These are phyloP conservation scores for Temnothorax unifasciatus DNA, from an alignment of 2,888 invertebrate genomes.

Conservation along the genomic window DNA sequence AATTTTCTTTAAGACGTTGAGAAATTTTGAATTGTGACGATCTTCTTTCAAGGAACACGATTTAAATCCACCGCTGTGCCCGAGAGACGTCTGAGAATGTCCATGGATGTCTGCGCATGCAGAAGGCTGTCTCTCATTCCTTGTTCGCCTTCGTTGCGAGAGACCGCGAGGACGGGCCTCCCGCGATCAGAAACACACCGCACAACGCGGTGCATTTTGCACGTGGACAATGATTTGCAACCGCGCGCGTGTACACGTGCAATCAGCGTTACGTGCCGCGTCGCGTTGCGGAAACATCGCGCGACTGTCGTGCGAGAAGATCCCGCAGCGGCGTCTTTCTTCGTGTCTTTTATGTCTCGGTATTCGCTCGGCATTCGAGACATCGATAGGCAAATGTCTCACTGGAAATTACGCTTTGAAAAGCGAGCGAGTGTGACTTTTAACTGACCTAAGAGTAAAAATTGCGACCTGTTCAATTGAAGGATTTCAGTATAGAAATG, in stretches of 20 bases:
- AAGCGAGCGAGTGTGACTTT: not conserved
- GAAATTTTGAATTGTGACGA: not conserved
- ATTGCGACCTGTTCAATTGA: not conserved
- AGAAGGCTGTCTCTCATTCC: conserved; percentile 27
- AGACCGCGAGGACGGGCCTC: conserved; percentile 60
- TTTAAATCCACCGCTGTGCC: not conserved
- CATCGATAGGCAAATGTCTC: not conserved
- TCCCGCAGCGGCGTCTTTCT: conserved; percentile 37
- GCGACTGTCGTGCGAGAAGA: conserved; percentile 28
- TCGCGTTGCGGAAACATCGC: conserved; percentile 52
- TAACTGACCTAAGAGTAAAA: not conserved
- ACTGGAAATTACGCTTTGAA: not conserved
- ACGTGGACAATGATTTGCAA: conserved; percentile 74
- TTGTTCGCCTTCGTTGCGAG: conserved; percentile 23
- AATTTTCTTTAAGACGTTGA: not conserved
- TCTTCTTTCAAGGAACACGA: not conserved
- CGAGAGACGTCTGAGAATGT: not conserved
- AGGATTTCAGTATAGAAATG: not conserved
- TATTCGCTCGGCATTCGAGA: conserved; percentile 15
- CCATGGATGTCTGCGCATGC: not conserved
- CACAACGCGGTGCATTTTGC: conserved; percentile 61
- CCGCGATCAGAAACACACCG: conserved; percentile 69
- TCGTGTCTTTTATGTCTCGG: not conserved
- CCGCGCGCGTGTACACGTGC: conserved; percentile 62
- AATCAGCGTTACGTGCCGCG: conserved; percentile 60